phyloP scores from a whole-genome alignment of 2,888 invertebrate species.

The Platycheirus rosarum region DNA sequence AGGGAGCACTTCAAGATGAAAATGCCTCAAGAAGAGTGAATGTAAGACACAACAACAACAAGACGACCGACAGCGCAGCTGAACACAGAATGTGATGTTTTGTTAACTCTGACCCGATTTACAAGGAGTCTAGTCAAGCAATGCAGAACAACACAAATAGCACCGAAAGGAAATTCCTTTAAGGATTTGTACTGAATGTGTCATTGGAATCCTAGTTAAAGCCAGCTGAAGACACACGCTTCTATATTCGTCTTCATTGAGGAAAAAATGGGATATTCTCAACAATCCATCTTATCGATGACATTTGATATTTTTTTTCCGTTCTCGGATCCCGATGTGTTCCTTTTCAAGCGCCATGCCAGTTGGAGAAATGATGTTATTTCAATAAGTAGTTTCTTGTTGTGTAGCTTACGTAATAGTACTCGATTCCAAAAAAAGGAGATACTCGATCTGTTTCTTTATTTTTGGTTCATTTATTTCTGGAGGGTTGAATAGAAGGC shows the following conservation, averaged over 20 bases:
- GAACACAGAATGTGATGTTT: conserved; percentile 29
- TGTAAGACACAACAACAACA: background rate
- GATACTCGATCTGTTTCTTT: background rate
- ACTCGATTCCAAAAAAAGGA: background rate
- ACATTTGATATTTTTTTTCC: conserved; percentile 59
- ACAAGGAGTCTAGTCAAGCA: conserved; percentile 17
- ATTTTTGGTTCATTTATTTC: conserved; percentile 4
- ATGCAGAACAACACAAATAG: conserved; percentile 5
- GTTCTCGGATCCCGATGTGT: background rate
- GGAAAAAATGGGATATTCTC: background rate
- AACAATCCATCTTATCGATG: conserved; percentile 55
- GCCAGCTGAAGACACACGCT: conserved; percentile 33
- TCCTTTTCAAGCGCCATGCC: conserved; percentile 48
- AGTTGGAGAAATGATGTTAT: conserved; percentile 21
- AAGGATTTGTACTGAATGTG: conserved; percentile 32
- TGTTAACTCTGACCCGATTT: conserved; percentile 56
- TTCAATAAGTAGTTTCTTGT: conserved; percentile 38
- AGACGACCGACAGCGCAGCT: conserved; percentile 34
- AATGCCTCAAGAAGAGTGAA: conserved; percentile 18
- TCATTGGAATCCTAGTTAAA: conserved; percentile 29
- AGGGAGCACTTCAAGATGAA: conserved; percentile 37
- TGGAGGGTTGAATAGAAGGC: background rate
- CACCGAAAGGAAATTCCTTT: conserved; percentile 21
- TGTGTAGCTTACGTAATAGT: background rate
- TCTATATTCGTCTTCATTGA: conserved; percentile 3